Percentiles rank a stretch among this genome's conserved stretches.
Conservation (phyloP, 2,888 invertebrate species). For the Oscheius onirici region DNA sequence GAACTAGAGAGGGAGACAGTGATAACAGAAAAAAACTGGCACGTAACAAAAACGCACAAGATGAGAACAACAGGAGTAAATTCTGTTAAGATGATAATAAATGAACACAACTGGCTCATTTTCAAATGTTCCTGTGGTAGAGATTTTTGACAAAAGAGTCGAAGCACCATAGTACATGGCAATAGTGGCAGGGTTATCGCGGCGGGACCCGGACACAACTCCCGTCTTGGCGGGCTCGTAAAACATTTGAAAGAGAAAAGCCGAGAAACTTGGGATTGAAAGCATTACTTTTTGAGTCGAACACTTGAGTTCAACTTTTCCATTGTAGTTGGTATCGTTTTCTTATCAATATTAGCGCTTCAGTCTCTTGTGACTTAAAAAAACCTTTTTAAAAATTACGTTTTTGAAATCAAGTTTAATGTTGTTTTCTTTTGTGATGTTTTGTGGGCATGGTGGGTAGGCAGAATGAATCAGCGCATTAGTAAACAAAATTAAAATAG, state of each 20-base stretch:
- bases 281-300: no score
- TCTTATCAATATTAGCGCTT: no score
- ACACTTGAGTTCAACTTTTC: no score
- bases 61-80: neutral
- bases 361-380: no score
- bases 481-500: no score
- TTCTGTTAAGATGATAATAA: neutral
- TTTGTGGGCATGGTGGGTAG: no score
- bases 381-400: no score
- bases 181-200: neutral
- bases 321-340: no score
- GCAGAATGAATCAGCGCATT: no score
- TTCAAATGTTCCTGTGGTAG: neutral
- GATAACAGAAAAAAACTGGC: neutral
- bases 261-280: no score
- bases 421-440: no score
- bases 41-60: neutral
- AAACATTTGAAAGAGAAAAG: neutral
- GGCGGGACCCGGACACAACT: neutral
- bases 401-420: no score
- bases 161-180: neutral
- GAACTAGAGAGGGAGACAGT: neutral
- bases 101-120: neutral
- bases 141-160: neutral
- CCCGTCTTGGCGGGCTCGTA: neutral